A percentile compares a stretch with the other conserved stretches of the same genome.
phyloP scores from a whole-genome alignment of 2,113 vertebrate genomes.

The Triplophysa dalaica region DNA sequence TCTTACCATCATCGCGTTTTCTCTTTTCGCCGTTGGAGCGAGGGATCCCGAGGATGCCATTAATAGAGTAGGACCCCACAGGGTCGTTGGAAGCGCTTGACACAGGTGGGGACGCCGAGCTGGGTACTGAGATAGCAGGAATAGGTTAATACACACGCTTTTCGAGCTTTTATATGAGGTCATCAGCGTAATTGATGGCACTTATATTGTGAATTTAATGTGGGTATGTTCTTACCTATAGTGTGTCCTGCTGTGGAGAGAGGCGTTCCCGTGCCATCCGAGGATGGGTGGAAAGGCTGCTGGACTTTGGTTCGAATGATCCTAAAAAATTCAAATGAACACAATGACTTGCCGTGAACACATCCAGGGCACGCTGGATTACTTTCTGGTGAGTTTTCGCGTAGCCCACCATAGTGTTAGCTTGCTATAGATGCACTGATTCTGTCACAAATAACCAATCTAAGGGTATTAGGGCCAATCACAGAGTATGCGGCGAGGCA shows the following conservation, averaged over 20 bases:
- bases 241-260: conserved; percentile 94
- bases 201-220: background rate
- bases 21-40: conserved; percentile 99
- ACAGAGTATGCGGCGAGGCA: conserved; percentile 51
- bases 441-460: conserved; percentile 74
- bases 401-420: conserved; percentile 56
- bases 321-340: conserved; percentile 77
- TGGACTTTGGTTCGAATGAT: conserved; percentile 99
- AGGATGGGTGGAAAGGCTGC: conserved; percentile 98
- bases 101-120: conserved; percentile 96
- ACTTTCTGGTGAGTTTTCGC: background rate
- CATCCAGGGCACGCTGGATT: background rate
- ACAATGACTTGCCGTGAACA: conserved; percentile 60
- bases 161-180: conserved; percentile 25
- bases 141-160: conserved; percentile 50
- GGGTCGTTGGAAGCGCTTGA: conserved; percentile 99
- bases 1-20: conserved; percentile 99
- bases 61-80: conserved; percentile 99
- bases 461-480: conserved; percentile 70
- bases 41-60: conserved; percentile 99
- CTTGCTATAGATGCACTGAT: conserved; percentile 58
- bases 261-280: conserved; percentile 86
- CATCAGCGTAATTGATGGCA: conserved; percentile 18
- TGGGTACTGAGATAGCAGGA: conserved; percentile 87
- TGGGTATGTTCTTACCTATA: conserved; percentile 82